Conservation (phyloP, 2,797 vertebrate species). For the Capromys pilorides region DNA sequence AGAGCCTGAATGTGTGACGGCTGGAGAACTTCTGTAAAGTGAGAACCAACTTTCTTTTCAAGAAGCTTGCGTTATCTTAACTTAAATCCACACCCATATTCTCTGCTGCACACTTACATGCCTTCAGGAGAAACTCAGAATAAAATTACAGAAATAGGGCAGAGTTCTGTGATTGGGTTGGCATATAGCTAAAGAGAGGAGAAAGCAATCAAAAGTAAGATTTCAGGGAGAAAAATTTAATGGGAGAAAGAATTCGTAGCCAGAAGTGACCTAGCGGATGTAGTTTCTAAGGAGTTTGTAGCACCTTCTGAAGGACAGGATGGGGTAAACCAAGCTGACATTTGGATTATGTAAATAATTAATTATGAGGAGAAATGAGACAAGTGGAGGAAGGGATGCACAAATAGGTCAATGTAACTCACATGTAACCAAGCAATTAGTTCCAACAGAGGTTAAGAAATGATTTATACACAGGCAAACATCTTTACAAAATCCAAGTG, state of each 20-base stretch:
- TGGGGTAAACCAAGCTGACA: neutral
- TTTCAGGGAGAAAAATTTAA: slow-evolving; percentile 2
- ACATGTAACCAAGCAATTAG: neutral
- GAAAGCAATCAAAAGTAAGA: neutral
- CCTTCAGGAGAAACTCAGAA: neutral
- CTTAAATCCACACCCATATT: neutral
- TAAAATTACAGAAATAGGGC: neutral
- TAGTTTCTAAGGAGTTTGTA: neutral
- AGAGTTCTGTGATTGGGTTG: slow-evolving; percentile 1
- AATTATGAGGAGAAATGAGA: neutral
- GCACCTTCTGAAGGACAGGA: neutral
- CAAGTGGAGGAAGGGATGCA: neutral
- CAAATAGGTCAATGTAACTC: neutral
- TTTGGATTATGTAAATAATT: neutral
- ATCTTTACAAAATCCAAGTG: no score
- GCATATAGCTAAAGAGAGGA: neutral
- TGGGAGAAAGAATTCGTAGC: neutral
- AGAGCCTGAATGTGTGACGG: fast-evolving
- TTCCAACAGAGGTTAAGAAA: slow-evolving; percentile 36
- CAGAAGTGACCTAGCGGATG: neutral
- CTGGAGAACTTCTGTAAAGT: neutral
- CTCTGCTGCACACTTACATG: neutral
- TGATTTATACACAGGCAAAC: neutral
- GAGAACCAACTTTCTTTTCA: neutral
- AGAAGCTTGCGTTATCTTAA: neutral